phyloP scores from a whole-genome alignment of 2,797 vertebrate species.

The Hoplostethus mediterraneus region DNA sequence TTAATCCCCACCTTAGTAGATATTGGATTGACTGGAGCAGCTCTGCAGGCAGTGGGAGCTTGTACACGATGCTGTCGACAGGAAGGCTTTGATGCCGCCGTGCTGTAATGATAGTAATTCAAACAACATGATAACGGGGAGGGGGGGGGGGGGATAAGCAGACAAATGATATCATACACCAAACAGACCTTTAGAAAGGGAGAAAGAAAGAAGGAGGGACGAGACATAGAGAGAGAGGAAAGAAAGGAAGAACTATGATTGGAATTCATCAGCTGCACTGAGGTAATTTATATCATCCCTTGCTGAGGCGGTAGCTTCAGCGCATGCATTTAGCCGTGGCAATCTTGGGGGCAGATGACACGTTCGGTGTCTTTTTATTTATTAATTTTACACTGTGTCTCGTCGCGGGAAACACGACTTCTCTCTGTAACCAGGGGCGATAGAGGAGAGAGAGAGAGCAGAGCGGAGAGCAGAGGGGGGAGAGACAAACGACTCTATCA shows the following conservation, averaged over 20 bases:
- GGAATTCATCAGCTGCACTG: conserved; percentile 72
- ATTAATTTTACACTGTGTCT: conserved; percentile 84
- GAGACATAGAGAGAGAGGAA: conserved; percentile 46
- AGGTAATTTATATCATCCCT: conserved; percentile 80
- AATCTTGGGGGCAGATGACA: conserved; percentile 84
- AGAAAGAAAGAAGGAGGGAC: conserved; percentile 66
- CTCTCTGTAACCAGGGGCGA: conserved; percentile 79
- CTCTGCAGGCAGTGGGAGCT: conserved; percentile 73
- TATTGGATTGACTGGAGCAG: conserved; percentile 73
- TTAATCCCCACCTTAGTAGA: conserved; percentile 77
- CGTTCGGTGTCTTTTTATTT: conserved; percentile 79
- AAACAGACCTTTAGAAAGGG: conserved; percentile 71
- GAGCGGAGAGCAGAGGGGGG: conserved; percentile 59
- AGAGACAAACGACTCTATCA: conserved; percentile 82
- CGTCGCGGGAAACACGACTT: conserved; percentile 80
- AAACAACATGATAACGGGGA: conserved; percentile 78
- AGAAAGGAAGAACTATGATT: conserved; percentile 67
- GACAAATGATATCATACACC: conserved; percentile 78
- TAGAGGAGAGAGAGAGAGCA: conserved; percentile 75
- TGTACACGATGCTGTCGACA: conserved; percentile 63
- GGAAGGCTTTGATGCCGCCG: conserved; percentile 73
- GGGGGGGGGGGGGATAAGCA: conserved; percentile 73
- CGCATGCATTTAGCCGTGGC: conserved; percentile 78
- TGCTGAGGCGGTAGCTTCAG: conserved; percentile 73
- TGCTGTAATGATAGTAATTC: conserved; percentile 84